Base-by-base conservation (phyloP, 2,113 vertebrate genomes). In the Ictidomys tridecemlineatus region DNA sequence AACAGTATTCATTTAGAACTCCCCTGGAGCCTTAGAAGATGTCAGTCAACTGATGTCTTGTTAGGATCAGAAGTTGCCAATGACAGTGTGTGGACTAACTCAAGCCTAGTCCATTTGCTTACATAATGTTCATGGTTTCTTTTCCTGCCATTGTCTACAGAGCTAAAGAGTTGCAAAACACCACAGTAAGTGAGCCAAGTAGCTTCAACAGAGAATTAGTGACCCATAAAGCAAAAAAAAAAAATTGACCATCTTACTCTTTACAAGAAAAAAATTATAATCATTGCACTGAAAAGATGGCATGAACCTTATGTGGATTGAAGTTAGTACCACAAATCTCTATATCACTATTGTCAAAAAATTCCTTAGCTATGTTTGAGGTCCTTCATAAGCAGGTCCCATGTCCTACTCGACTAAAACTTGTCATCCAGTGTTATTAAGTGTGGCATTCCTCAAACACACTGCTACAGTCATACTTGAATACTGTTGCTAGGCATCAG, bases 41-140 rank as follows among this genome's bases (percentile, higher is more conserved):
- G 80, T 91, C 30, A 91, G 53, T 67, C 83, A 85, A 85, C n/a
- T 39, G 20, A 3, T 80, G 5, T 96, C 93, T 85, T 93, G 12
- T 39, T 42, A 56, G 42, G 32, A 91, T 83, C 56, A 67, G 37
- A 89, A 79, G 42, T 91, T 30, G 22, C 16, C 89, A 61, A 85
- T 42, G 2, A 4, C 77, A 39, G 11, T 32, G 45, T 39, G 13
- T 53, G 32, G 30, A 37, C 53, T 77, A 76, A 53, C 67, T 65
- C n/a, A 24, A 94, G 58, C 20, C 65, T 73, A 6, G 10, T 45
- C 16, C 30, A n/a, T 65, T 90, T n/a, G 39, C 34, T 56, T 48
- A 39, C 28, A 8, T 56, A 34, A 13, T 48, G 17, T 48, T 56
- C 42, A 4, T 28, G 63, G 10, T 2, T 39, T 39, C 39, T 39